Evolutionary conservation across 1,140 invertebrate species (phyloP).

Genomic region (Heliconius melpomene): DNA sequence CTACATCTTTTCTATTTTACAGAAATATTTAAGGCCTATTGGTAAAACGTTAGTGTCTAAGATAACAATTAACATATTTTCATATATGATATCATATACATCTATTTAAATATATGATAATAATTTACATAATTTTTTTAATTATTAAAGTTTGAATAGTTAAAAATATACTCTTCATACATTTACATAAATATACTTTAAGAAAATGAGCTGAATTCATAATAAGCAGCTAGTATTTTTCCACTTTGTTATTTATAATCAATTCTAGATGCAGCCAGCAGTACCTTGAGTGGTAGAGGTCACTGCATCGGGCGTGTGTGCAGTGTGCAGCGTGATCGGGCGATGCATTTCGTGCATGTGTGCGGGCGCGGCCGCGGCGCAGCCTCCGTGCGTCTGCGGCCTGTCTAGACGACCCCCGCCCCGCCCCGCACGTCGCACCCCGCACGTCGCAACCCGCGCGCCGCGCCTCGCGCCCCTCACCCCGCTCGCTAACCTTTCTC

Average conservation of each 20-base stretch:
- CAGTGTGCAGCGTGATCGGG: slow-evolving; percentile 47
- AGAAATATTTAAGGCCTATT: no score
- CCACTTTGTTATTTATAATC: slow-evolving; percentile 29
- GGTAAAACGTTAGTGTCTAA: no score
- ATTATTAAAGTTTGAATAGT: no score
- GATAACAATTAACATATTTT: no score
- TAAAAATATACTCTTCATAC: no score
- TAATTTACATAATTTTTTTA: no score
- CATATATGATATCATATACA: no score
- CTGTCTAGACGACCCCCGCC: slow-evolving; percentile 71
- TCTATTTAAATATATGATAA: no score
- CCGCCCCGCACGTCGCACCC: slow-evolving; percentile 40
- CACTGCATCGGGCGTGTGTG: slow-evolving; percentile 50
- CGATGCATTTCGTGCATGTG: slow-evolving; percentile 59
- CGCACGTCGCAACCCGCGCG: slow-evolving; percentile 37
- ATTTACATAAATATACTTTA: neutral
- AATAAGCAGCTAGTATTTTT: slow-evolving; percentile 12
- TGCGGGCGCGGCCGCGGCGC: slow-evolving; percentile 65
- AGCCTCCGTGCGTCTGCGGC: slow-evolving; percentile 78
- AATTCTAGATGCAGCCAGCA: slow-evolving; percentile 50
- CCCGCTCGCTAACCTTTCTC: slow-evolving; percentile 30
- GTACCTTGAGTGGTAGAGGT: slow-evolving; percentile 58
- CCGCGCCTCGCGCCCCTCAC: slow-evolving; percentile 26
- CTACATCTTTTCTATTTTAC: no score
- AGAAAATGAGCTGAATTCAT: neutral